Percentiles rank a stretch among this genome's conserved stretches.
phyloP scores from a whole-genome alignment of 2,113 vertebrate species.

The Excalfactoria chinensis region DNA sequence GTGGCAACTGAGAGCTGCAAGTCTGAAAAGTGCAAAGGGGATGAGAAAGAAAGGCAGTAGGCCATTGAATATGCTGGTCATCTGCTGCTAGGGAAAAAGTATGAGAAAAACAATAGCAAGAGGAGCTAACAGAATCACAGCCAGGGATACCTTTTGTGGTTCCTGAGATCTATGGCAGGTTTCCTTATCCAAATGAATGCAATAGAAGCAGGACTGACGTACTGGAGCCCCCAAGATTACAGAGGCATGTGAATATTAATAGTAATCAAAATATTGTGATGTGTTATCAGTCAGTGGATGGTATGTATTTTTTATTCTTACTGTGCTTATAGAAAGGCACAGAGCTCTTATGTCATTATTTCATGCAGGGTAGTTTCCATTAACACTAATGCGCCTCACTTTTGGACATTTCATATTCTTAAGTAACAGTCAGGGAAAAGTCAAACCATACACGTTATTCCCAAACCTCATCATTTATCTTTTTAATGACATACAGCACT shows the following conservation, averaged over 20 bases:
- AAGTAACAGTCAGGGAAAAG: slow-evolving; percentile 68
- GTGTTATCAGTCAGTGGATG: neutral
- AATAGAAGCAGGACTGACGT: neutral
- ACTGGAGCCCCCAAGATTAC: neutral
- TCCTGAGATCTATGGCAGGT: neutral
- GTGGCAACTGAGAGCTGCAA: slow-evolving; percentile 76
- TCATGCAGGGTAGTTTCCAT: slow-evolving; percentile 41
- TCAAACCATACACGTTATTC: slow-evolving; percentile 62
- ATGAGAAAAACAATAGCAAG: neutral
- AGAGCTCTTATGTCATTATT: slow-evolving; percentile 34
- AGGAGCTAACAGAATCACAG: neutral
- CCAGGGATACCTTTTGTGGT: neutral
- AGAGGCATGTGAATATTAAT: neutral
- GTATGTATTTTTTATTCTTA: slow-evolving; percentile 18
- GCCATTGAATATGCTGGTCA: fast-evolving
- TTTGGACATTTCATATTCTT: slow-evolving; percentile 66
- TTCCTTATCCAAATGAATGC: neutral
- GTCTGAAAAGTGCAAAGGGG: slow-evolving; percentile 73
- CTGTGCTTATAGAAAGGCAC: slow-evolving; percentile 21
- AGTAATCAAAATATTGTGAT: slow-evolving; percentile 39
- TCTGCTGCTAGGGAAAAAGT: neutral
- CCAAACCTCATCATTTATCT: slow-evolving; percentile 47
- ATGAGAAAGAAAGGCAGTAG: slow-evolving; percentile 7
- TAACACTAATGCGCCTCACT: slow-evolving; percentile 50
- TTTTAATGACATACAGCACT: slow-evolving; percentile 27